Percentiles rank a stretch among this genome's conserved stretches.
Conservation (phyloP, 1,140 invertebrate genomes). For the Ceratosolen solmsi region DNA sequence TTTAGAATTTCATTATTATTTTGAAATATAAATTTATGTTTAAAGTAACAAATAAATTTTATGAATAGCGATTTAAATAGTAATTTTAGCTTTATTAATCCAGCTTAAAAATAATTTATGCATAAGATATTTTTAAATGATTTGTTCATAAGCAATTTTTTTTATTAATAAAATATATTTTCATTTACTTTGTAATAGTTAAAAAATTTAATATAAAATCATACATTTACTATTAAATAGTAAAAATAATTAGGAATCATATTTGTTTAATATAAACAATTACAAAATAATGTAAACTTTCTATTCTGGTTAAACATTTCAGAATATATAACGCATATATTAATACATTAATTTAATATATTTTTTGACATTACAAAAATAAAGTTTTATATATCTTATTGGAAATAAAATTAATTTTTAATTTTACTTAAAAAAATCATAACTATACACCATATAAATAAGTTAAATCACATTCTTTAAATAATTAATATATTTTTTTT, state of each 20-base stretch:
- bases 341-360: background rate
- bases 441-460: background rate
- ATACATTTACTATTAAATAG: background rate
- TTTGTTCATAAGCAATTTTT: background rate
- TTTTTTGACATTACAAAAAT: background rate
- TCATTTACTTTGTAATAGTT: background rate
- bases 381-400: background rate
- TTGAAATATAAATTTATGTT: background rate
- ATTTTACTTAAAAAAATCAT: background rate
- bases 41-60: conserved; percentile 1
- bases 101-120: background rate
- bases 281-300: background rate
- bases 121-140: conserved; percentile 1
- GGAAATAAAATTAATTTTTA: no score
- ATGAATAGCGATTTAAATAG: background rate
- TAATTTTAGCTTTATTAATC: conserved; percentile 1
- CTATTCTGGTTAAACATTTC: background rate
- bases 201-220: background rate
- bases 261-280: background rate
- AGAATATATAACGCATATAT: background rate
- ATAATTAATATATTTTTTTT: background rate
- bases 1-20: background rate
- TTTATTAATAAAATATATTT: conserved; percentile 17
- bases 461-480: background rate
- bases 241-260: background rate